phyloP scores from a whole-genome alignment of 1,140 invertebrate genomes.

The Amyelois transitella region DNA sequence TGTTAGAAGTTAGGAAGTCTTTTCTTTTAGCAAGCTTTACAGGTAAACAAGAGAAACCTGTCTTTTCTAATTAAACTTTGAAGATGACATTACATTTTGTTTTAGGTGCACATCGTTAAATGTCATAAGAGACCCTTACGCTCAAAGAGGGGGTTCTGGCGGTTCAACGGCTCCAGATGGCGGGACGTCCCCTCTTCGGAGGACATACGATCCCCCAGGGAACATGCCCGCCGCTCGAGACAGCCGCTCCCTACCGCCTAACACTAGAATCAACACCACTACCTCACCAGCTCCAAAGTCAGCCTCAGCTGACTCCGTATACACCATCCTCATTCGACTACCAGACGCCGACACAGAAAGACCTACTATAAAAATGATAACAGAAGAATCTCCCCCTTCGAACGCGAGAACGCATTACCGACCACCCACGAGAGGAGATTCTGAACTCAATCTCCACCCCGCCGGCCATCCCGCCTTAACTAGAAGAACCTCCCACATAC shows the following conservation, averaged over 20 bases:
- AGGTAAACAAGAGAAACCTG: neutral
- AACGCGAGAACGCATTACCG: constrained; percentile 55
- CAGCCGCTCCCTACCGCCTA: constrained; percentile 73
- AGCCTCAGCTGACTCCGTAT: constrained; percentile 84
- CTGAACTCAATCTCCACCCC: constrained; percentile 65
- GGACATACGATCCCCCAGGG: constrained; percentile 42
- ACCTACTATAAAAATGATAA: constrained; percentile 91
- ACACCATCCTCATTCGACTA: constrained; percentile 93
- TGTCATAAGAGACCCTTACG: constrained; percentile 83
- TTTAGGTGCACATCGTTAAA: constrained; percentile 85
- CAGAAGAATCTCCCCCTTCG: constrained; percentile 77
- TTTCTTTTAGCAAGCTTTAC: too few relatives aligned
- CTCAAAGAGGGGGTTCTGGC: constrained; percentile 54
- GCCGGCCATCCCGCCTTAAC: constrained; percentile 73
- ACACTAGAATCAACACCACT: constrained; percentile 59
- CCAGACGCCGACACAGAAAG: constrained; percentile 76
- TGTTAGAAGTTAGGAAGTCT: too few relatives aligned
- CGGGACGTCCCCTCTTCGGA: constrained; percentile 60
- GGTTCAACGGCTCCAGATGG: constrained; percentile 53
- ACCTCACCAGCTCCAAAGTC: constrained; percentile 76
- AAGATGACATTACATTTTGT: constrained; percentile 12
- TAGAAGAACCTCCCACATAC: constrained; percentile 82
- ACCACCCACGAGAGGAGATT: constrained; percentile 65
- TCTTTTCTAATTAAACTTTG: neutral
- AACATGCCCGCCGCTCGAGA: constrained; percentile 64